A percentile compares a stretch with the other conserved stretches of the same genome.
Evolutionary conservation across 2,797 vertebrate genomes (phyloP).

Genomic region (Champsocephalus esox): DNA sequence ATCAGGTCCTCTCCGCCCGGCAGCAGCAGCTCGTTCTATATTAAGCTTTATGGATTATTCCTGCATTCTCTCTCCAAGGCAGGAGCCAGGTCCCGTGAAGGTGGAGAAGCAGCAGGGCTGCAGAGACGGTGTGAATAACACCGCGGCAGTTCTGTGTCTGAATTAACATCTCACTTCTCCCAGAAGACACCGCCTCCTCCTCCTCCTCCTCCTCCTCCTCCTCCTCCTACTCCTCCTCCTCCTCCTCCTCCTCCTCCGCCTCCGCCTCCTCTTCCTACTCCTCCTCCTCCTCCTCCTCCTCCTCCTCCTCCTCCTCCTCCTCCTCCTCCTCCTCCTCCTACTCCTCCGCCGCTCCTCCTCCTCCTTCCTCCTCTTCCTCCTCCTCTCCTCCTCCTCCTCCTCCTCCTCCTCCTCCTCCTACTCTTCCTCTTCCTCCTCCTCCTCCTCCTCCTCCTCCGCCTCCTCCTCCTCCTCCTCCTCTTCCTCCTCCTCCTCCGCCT

Average conservation of each 20-base stretch:
- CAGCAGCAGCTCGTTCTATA: conserved; percentile 64
- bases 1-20: conserved; percentile 50
- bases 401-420: too few relatives aligned
- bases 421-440: too few relatives aligned
- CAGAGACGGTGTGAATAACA: conserved; percentile 22
- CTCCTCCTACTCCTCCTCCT: background rate
- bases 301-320: background rate
- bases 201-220: background rate
- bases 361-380: too few relatives aligned
- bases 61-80: conserved; percentile 25
- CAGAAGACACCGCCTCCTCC: background rate
- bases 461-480: too few relatives aligned
- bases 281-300: background rate
- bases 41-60: conserved; percentile 78
- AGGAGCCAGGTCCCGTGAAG: conserved; percentile 24
- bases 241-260: background rate
- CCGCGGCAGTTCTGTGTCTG: background rate
- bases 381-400: too few relatives aligned
- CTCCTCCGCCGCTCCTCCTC: too few relatives aligned
- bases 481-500: too few relatives aligned
- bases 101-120: conserved; percentile 34
- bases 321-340: background rate
- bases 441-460: too few relatives aligned
- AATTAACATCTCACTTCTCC: conserved; percentile 18
- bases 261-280: too few relatives aligned